Evolutionary conservation across 1,140 invertebrate species (phyloP).

Genomic region (Hycleus cichorii): DNA sequence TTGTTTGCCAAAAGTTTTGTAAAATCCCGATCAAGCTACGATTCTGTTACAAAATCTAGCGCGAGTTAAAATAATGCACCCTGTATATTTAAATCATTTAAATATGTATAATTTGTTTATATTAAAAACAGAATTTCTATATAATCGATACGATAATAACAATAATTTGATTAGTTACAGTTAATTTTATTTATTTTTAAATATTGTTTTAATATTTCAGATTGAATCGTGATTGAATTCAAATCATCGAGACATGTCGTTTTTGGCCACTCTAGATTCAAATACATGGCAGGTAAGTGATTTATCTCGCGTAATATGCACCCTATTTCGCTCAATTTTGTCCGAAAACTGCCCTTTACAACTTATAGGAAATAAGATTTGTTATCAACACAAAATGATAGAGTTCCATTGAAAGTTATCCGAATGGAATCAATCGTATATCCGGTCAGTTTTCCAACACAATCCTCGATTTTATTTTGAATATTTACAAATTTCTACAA

Average conservation of each 20-base stretch:
- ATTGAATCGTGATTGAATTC: no score
- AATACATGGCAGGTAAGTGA: constrained; percentile 45
- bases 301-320: neutral
- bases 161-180: no score
- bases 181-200: no score
- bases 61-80: no score
- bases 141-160: no score
- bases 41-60: no score
- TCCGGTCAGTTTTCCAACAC: constrained; percentile 5
- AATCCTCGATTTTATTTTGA: neutral
- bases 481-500: neutral
- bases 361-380: constrained; percentile 3
- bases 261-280: constrained; percentile 43
- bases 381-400: constrained; percentile 4
- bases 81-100: no score
- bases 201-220: no score
- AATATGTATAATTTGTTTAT: no score
- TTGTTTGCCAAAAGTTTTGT: no score
- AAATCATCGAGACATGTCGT: constrained; percentile 35
- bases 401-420: neutral
- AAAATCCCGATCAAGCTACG: no score
- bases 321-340: neutral
- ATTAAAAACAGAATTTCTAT: no score
- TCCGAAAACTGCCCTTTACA: neutral
- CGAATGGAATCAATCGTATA: neutral